A percentile compares a stretch with the other conserved stretches of the same genome.
Evolutionary conservation across 2,888 invertebrate species (phyloP).

Genomic region (Hipparchia sbordonii): DNA sequence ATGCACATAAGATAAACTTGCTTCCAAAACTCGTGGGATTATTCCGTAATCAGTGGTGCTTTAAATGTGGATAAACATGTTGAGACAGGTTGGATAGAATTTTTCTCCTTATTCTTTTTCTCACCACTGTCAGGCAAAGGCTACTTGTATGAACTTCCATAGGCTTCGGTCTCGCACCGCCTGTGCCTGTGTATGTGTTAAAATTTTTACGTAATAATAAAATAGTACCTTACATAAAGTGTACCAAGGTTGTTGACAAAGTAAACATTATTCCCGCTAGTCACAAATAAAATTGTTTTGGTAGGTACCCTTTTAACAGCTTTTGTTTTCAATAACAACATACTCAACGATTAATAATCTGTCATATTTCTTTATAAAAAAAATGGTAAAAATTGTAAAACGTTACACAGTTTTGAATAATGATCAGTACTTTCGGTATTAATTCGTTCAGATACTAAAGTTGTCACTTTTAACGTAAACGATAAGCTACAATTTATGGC

Average conservation of each 20-base stretch:
- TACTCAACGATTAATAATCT: no score
- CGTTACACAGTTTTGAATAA: slow-evolving; percentile 14
- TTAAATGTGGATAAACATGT: slow-evolving; percentile 40
- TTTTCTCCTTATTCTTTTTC: no score
- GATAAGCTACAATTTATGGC: slow-evolving; percentile 35
- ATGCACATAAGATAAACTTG: slow-evolving; percentile 69
- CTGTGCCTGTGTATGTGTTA: no score
- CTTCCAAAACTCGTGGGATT: slow-evolving; percentile 58
- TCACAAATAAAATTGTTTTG: no score
- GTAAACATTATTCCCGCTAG: no score
- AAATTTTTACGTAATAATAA: no score
- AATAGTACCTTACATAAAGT: no score
- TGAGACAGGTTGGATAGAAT: neutral
- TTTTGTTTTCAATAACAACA: neutral
- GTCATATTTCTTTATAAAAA: neutral
- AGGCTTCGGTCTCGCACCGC: no score
- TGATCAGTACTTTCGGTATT: slow-evolving; percentile 23
- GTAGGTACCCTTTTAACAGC: neutral
- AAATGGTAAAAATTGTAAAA: neutral
- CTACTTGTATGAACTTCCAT: no score
- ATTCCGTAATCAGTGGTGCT: slow-evolving; percentile 64
- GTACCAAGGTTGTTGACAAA: no score
- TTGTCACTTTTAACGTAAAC: slow-evolving; percentile 31
- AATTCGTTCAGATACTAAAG: slow-evolving; percentile 27
- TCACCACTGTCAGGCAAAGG: no score